Percentiles rank a stretch among this genome's conserved stretches.
These are phyloP conservation scores for Lampris incognitus DNA, from an alignment of 2,113 vertebrate genomes.

Conservation along the genomic window DNA sequence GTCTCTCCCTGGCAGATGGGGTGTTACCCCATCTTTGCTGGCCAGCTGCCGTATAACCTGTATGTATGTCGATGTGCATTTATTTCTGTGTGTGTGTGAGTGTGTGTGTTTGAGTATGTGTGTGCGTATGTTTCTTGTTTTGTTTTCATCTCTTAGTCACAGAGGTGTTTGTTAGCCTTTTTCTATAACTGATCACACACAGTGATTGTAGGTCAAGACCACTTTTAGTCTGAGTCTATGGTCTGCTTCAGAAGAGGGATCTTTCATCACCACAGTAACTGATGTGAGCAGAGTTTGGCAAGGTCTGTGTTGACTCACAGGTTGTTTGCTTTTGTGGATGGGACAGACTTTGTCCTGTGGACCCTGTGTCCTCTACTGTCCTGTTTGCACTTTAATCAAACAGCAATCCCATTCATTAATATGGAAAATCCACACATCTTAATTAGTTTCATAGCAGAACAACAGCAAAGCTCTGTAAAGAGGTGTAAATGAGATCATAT, in stretches of 20 bases:
- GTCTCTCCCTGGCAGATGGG: slow-evolving; percentile 17
- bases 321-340: background rate
- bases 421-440: background rate
- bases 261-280: too few relatives aligned
- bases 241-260: too few relatives aligned
- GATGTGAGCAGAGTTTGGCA: too few relatives aligned
- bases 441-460: too few relatives aligned
- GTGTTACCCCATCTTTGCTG: slow-evolving; percentile 45
- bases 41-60: slow-evolving; percentile 28
- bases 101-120: slow-evolving; percentile 30
- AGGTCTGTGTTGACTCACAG: slow-evolving; percentile 1
- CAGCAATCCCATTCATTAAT: background rate
- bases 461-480: too few relatives aligned
- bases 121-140: slow-evolving; percentile 5
- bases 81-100: slow-evolving; percentile 26
- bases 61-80: background rate
- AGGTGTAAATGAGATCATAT: background rate
- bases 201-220: too few relatives aligned
- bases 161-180: background rate
- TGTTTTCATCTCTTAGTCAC: background rate
- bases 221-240: too few relatives aligned
- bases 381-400: slow-evolving; percentile 20
- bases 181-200: background rate
- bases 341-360: slow-evolving; percentile 22
- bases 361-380: background rate